Evolutionary conservation across 2,113 vertebrate genomes (phyloP).

Genomic region (Phalacrocorax pelagicus): DNA sequence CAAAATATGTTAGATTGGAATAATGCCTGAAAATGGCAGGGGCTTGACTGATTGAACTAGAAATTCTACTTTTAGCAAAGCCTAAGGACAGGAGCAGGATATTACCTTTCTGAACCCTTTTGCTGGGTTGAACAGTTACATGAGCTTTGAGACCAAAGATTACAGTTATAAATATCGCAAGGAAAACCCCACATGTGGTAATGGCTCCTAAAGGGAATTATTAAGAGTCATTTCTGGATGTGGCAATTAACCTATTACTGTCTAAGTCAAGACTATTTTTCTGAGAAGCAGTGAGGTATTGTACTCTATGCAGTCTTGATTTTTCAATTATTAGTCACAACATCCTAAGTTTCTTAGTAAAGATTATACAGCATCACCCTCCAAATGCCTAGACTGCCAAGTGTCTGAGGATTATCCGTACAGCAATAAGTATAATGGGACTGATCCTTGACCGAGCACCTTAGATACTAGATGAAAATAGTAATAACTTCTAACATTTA

Average conservation of each 20-base stretch:
- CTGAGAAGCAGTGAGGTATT: not conserved
- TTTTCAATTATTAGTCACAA: not conserved
- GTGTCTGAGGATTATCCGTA: not conserved
- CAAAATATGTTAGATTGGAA: slow-evolving; percentile 33
- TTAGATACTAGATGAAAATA: not conserved
- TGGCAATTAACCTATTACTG: slow-evolving; percentile 44
- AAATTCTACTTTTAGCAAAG: slow-evolving; percentile 45
- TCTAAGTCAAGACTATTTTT: not conserved
- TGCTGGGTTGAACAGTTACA: slow-evolving; percentile 11
- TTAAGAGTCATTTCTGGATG: slow-evolving; percentile 27
- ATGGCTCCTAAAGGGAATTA: slow-evolving; percentile 40
- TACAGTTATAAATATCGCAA: slow-evolving; percentile 16
- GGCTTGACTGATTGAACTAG: slow-evolving; percentile 28
- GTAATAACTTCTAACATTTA: not conserved
- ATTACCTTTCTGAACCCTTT: slow-evolving; percentile 43
- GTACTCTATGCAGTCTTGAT: not conserved
- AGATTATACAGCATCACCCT: not conserved
- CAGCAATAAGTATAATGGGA: not conserved
- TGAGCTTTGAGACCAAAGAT: slow-evolving; percentile 44
- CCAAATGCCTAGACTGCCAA: not conserved
- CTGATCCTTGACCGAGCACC: not conserved
- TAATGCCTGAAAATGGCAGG: slow-evolving; percentile 37
- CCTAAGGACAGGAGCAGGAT: not conserved
- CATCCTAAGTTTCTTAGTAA: not conserved
- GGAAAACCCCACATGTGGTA: not conserved